phyloP scores from a whole-genome alignment of 2,113 vertebrate genomes.

The Elgaria multicarinata region DNA sequence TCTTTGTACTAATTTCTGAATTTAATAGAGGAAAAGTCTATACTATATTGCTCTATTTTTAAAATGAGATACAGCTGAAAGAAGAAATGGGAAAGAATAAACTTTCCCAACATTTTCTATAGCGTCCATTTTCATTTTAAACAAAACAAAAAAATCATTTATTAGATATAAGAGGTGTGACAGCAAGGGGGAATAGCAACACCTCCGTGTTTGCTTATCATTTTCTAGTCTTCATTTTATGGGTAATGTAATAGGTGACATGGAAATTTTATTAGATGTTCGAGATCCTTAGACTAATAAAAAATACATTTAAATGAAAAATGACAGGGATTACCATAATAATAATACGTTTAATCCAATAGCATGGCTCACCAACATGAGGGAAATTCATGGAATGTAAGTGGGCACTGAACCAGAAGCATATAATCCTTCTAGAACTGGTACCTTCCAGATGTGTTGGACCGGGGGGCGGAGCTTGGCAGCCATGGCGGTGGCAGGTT shows the following conservation, averaged over 20 bases:
- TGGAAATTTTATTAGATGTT: constrained; percentile 7
- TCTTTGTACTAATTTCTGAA: constrained; percentile 41
- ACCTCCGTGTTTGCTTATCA: constrained; percentile 43
- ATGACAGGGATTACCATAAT: background rate
- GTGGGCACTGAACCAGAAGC: background rate
- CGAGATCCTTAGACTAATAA: background rate
- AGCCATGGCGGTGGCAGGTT: too few relatives aligned
- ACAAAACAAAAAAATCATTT: constrained; percentile 6
- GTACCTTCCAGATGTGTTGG: too few relatives aligned
- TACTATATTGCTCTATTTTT: constrained; percentile 30
- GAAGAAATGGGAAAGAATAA: background rate
- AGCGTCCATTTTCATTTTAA: constrained; percentile 5
- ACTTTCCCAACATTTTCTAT: background rate
- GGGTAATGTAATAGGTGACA: constrained; percentile 17
- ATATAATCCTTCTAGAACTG: background rate
- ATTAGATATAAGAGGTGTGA: background rate
- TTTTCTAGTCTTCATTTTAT: constrained; percentile 45
- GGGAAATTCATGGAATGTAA: background rate
- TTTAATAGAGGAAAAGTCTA: constrained; percentile 33
- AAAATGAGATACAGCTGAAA: constrained; percentile 32
- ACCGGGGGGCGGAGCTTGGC: too few relatives aligned
- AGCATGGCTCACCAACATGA: background rate
- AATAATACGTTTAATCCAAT: background rate
- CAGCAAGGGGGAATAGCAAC: constrained; percentile 19
- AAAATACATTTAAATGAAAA: background rate